Conservation (phyloP, 2,888 invertebrate genomes). For the Aphidius colemani region DNA sequence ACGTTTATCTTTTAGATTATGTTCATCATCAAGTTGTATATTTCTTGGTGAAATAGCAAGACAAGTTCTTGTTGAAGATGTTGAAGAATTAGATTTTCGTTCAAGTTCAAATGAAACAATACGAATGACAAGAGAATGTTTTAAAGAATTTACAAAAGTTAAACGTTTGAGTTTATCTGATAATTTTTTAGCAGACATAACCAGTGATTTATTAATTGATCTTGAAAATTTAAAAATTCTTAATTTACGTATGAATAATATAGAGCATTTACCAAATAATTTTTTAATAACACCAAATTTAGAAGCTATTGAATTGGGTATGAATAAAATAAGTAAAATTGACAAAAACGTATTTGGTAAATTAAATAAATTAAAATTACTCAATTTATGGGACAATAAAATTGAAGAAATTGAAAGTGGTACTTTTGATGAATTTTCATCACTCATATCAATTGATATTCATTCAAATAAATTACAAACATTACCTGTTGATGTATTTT, state of each 20-base stretch:
- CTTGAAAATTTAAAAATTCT: conserved; percentile 68
- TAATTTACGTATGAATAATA: conserved; percentile 59
- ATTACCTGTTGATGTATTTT: conserved; percentile 68
- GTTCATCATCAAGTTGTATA: conserved; percentile 37
- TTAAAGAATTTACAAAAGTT: conserved; percentile 64
- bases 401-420: conserved; percentile 68
- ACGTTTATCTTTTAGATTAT: conserved; percentile 37
- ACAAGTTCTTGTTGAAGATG: conserved; percentile 35
- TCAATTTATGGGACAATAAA: conserved; percentile 74
- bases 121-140: conserved; percentile 64
- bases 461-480: conserved; percentile 69
- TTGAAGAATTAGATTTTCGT: conserved; percentile 37
- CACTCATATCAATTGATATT: conserved; percentile 71
- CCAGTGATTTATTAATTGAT: conserved; percentile 65
- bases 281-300: conserved; percentile 55
- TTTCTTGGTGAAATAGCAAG: conserved; percentile 38
- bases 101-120: conserved; percentile 35
- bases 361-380: conserved; percentile 63
- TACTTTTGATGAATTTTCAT: conserved; percentile 68
- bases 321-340: conserved; percentile 69
- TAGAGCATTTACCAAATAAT: conserved; percentile 33
- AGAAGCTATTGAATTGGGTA: conserved; percentile 65
- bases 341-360: conserved; percentile 68
- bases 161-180: conserved; percentile 66
- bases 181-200: conserved; percentile 67